Percentiles rank a stretch among this genome's conserved stretches.
These are phyloP conservation scores for Anguilla obscura DNA, from an alignment of 2,797 vertebrate species.

Conservation along the genomic window DNA sequence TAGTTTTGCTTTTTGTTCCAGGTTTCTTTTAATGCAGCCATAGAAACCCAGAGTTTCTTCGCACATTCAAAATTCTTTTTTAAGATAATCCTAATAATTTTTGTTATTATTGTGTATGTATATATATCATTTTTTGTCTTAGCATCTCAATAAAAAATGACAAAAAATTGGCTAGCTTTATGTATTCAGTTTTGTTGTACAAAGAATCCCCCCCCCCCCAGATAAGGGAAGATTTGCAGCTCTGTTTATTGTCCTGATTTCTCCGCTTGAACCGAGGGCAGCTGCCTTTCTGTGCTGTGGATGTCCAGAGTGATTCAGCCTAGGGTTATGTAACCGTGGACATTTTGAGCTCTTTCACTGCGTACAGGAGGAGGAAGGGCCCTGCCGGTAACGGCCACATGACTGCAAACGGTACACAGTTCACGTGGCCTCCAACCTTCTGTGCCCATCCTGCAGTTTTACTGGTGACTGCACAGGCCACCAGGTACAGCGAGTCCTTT, in stretches of 20 bases:
- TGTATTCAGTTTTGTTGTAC: neutral
- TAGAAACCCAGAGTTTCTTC: neutral
- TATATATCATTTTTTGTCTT: neutral
- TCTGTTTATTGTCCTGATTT: neutral
- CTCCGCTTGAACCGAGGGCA: neutral
- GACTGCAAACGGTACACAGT: neutral
- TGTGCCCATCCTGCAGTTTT: neutral
- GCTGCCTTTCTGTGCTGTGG: neutral
- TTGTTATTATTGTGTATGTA: neutral
- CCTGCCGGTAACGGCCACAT: neutral
- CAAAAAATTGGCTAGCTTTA: neutral
- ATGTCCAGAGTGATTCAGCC: slow-evolving; percentile 24
- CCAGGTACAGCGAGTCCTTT: too few relatives aligned
- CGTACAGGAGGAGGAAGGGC: neutral
- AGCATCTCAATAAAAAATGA: neutral
- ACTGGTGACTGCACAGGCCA: neutral
- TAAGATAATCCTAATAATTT: neutral
- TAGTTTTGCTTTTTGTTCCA: neutral
- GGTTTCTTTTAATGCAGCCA: neutral
- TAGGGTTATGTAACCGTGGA: slow-evolving; percentile 26
- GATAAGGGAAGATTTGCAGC: neutral
- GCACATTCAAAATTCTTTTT: neutral
- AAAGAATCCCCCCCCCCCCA: neutral
- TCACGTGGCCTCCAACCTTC: neutral
- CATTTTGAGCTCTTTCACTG: neutral